Conservation (phyloP, 1,140 invertebrate species). For the Drosophila melanica region DNA sequence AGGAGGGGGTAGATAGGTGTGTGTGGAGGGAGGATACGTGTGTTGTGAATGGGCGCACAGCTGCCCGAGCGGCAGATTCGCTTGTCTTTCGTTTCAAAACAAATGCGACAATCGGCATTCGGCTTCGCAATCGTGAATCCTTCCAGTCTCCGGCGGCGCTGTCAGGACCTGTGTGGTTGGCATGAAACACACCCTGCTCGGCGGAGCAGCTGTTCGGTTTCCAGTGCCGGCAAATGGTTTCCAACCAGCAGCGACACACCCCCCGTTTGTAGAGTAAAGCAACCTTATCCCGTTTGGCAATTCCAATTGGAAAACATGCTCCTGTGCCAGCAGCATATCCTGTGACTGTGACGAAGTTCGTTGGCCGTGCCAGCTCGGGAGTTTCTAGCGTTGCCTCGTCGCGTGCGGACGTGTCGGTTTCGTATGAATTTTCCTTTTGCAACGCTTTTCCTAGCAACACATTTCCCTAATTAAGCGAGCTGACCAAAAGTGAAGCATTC, state of each 20-base stretch:
- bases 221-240: constrained; percentile 44
- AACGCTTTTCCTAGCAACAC: constrained; percentile 3
- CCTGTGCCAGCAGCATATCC: constrained; percentile 46
- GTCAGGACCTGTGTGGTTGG: constrained; percentile 52
- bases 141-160: constrained; percentile 57
- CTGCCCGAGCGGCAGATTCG: constrained; percentile 42
- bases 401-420: constrained; percentile 59
- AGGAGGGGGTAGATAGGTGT: neutral
- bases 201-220: constrained; percentile 66
- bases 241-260: constrained; percentile 27
- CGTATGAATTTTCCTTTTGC: neutral
- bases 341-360: constrained; percentile 56
- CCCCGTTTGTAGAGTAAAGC: constrained; percentile 50
- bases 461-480: neutral
- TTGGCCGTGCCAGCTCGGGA: constrained; percentile 56
- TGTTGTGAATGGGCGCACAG: constrained; percentile 52
- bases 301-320: constrained; percentile 69
- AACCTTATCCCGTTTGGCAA: constrained; percentile 55
- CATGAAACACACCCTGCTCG: constrained; percentile 49
- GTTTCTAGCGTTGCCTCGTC: constrained; percentile 65
- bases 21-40: constrained; percentile 14
- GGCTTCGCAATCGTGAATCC: neutral
- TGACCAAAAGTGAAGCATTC: neutral
- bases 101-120: constrained; percentile 54
- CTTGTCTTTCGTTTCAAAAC: constrained; percentile 72